Base-by-base conservation (phyloP, 2,113 vertebrate genomes). In the Coturnix japonica region DNA sequence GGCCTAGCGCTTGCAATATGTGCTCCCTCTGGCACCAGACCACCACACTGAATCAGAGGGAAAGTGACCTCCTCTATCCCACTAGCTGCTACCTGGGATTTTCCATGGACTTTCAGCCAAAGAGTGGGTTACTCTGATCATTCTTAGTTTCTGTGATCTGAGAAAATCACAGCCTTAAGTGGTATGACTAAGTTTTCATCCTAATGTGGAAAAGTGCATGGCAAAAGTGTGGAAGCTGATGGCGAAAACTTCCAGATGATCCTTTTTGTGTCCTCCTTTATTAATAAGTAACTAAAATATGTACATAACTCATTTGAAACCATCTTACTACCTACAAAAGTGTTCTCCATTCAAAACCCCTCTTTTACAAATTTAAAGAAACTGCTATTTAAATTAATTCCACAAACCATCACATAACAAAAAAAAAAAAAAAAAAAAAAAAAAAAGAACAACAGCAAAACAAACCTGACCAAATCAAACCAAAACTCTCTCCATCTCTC, bases 401-500 rank as follows among this genome's bases (percentile, higher is more conserved):
- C 23, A 67, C 8, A 87, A 91, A 53, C 5, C 85, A 88, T 63
- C 3, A 66, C 76, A 59, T 1, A 2, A n/a, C 54, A 57, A 31
- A 57, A 57, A 66, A 79, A 78, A 71, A 33, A 33, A 63, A n/a
- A n/a, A n/a, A n/a, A n/a, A n/a, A n/a, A n/a, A n/a, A 56, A 31
- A 56, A 56, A 69, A 79, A 78, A 71, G 37, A 33, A 63, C 60
- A 61, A 39, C 7, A 17, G 35, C 37, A 63, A 63, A 63, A 16
- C 35, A 63, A 63, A 28, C 10, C 60, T 28, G 37, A 39, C 54
- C 25, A 77, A 56, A 74, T 26, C 16, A 53, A 57, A 3, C 1
- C 8, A 18, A 11, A 37, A 20, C 37, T 6, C 1, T 2, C 3
- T 2, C 9, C 3, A 5, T 6, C 17, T 3, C 1, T 2, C 9